Conservation (phyloP, 2,888 invertebrate species). For the Druceiella hillmani region DNA sequence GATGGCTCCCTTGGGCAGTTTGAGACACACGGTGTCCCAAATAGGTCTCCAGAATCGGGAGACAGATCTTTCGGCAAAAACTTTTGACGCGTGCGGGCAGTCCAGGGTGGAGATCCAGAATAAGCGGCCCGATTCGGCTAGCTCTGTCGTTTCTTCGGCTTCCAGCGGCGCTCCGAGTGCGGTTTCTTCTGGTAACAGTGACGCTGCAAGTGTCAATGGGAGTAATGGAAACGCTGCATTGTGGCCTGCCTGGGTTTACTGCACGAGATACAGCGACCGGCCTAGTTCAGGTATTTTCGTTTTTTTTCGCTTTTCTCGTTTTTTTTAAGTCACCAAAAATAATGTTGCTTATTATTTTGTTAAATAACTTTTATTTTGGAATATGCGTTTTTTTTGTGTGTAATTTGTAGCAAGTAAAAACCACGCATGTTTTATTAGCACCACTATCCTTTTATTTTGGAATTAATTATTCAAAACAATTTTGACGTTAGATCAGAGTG, state of each 20-base stretch:
- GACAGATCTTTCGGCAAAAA: slow-evolving; percentile 32
- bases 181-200: slow-evolving; percentile 10
- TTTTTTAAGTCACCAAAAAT: no score
- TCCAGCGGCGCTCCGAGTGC: slow-evolving; percentile 41
- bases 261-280: slow-evolving; percentile 90
- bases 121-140: slow-evolving; percentile 47
- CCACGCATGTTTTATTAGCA: no score
- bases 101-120: slow-evolving; percentile 31
- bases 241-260: slow-evolving; percentile 99
- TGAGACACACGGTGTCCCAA: slow-evolving; percentile 65
- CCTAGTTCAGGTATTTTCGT: slow-evolving; percentile 76
- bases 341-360: no score
- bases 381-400: no score
- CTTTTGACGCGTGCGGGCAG: no score
- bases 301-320: slow-evolving; percentile 8
- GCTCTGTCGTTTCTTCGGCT: slow-evolving; percentile 46
- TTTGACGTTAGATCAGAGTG: no score
- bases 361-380: no score
- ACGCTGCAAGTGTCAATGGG: neutral
- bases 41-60: slow-evolving; percentile 50
- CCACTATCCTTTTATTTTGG: no score
- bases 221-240: slow-evolving; percentile 34
- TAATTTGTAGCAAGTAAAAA: no score
- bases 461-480: no score
- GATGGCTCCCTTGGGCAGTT: slow-evolving; percentile 58